Evolutionary conservation across 2,888 invertebrate genomes (phyloP).

Genomic region (Stramonita haemastoma): DNA sequence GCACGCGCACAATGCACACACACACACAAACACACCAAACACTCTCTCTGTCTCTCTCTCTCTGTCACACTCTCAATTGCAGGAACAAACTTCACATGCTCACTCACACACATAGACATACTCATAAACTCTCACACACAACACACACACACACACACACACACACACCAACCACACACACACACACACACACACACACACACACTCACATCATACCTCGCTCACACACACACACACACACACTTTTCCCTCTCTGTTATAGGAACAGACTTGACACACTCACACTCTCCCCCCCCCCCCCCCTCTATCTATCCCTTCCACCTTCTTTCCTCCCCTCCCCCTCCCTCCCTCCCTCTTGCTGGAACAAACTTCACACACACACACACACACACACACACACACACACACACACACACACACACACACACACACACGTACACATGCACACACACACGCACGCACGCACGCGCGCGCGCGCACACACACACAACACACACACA

Average conservation of each 20-base stretch:
- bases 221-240: background rate
- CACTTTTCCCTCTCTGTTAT: background rate
- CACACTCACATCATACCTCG: background rate
- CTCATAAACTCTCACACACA: background rate
- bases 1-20: too few species aligned
- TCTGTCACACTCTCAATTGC: too few species aligned
- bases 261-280: background rate
- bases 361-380: background rate
- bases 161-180: background rate
- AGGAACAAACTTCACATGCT: background rate
- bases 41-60: too few species aligned
- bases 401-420: background rate
- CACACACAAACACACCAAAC: too few species aligned
- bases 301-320: too few species aligned
- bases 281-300: background rate
- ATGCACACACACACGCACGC: constrained; percentile 3
- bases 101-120: background rate
- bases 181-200: background rate
- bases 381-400: background rate
- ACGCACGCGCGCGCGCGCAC: background rate
- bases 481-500: background rate
- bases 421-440: background rate
- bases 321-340: too few species aligned
- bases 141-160: background rate
- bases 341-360: too few species aligned